Conservation (phyloP, 2,113 vertebrate genomes). For the Pelobates fuscus region DNA sequence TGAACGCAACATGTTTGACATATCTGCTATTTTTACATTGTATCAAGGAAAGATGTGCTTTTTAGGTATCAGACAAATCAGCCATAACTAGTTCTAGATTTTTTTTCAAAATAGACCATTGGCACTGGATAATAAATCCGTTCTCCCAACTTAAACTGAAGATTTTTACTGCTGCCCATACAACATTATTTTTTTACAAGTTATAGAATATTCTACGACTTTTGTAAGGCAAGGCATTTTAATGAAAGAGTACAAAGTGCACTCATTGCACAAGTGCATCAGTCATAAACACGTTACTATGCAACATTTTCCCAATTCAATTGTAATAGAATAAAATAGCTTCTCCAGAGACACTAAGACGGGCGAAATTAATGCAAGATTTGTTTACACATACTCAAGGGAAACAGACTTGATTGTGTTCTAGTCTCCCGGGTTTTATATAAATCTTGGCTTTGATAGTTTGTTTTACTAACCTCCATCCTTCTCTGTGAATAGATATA, state of each 20-base stretch:
- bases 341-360: not conserved
- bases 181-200: conserved; percentile 8
- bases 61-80: conserved; percentile 17
- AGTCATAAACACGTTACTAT: not conserved
- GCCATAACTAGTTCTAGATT: conserved; percentile 1
- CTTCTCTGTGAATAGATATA: conserved; percentile 3
- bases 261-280: conserved; percentile 10
- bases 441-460: not conserved
- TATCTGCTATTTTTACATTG: conserved; percentile 29
- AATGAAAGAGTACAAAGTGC: not conserved
- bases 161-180: not conserved
- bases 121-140: conserved; percentile 24
- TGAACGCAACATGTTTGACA: conserved; percentile 43
- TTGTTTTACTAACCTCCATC: not conserved
- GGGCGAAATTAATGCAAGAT: conserved; percentile 13
- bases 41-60: conserved; percentile 25
- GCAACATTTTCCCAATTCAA: not conserved
- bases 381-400: conserved; percentile 8
- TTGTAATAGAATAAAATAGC: not conserved
- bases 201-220: not conserved
- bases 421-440: not conserved
- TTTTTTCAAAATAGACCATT: conserved; percentile 6
- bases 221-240: not conserved
- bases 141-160: not conserved
- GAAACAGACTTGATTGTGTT: conserved; percentile 21